Evolutionary conservation across 2,113 vertebrate species (phyloP).

Genomic region (Aptenodytes patagonicus): DNA sequence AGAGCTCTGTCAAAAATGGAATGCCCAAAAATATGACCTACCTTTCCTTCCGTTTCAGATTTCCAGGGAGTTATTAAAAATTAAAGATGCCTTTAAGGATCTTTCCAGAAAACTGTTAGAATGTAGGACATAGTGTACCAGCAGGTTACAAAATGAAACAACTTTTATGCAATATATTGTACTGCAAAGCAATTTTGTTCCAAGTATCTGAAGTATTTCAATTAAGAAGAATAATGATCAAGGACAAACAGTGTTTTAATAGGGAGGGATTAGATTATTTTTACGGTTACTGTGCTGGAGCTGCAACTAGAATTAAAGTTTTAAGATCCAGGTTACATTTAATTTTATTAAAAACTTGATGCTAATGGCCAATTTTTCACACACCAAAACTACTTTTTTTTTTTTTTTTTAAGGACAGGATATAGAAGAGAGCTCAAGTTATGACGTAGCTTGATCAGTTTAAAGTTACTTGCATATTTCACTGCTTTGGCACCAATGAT

Average conservation of each 20-base stretch:
- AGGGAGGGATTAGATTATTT: slow-evolving; percentile 6
- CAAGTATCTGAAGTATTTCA: slow-evolving; percentile 9
- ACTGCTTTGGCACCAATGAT: neutral
- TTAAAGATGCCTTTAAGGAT: slow-evolving; percentile 55
- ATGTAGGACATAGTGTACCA: slow-evolving; percentile 42
- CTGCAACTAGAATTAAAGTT: neutral
- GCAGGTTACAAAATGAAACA: slow-evolving; percentile 12
- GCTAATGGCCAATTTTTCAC: neutral
- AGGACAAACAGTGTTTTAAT: neutral
- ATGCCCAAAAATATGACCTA: neutral
- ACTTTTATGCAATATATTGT: neutral
- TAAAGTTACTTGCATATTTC: neutral
- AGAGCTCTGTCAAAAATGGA: neutral
- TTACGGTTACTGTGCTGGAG: slow-evolving; percentile 13
- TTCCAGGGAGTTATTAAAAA: slow-evolving; percentile 52
- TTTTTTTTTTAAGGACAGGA: neutral
- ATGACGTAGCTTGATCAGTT: accelerated
- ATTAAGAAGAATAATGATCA: slow-evolving; percentile 48
- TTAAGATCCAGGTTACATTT: neutral
- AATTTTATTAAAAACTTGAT: neutral
- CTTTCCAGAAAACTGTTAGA: slow-evolving; percentile 33
- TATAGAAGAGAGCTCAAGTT: neutral
- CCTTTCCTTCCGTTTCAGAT: neutral
- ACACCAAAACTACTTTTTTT: accelerated
- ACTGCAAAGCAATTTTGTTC: slow-evolving; percentile 5